Conservation (phyloP, 2,888 invertebrate species). For the Smittia sp. region DNA sequence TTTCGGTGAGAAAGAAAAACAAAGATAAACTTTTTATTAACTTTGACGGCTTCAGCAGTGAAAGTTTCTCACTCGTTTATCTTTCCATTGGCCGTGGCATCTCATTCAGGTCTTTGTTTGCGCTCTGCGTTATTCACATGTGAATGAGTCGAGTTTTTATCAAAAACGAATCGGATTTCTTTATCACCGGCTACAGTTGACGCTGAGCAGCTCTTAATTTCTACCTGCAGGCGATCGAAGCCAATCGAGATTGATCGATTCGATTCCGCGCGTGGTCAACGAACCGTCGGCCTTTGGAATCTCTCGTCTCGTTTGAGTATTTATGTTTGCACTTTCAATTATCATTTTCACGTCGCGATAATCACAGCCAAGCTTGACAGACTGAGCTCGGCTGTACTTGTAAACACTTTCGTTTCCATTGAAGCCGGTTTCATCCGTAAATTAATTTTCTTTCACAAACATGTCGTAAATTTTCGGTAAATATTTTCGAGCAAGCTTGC, state of each 20-base stretch:
- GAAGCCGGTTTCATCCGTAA: too few species aligned
- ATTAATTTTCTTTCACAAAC: too few species aligned
- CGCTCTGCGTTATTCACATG: neutral
- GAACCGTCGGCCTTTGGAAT: neutral
- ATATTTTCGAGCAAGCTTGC: too few species aligned
- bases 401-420: too few species aligned
- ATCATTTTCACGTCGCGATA: neutral
- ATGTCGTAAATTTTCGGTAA: too few species aligned
- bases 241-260: neutral
- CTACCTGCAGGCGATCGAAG: too few species aligned
- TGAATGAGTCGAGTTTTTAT: neutral
- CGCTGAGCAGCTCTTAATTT: neutral
- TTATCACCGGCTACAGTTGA: neutral
- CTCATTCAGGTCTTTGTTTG: neutral
- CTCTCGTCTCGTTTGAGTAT: neutral
- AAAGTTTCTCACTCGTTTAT: neutral
- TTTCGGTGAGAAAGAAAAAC: slow-evolving; percentile 2
- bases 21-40: too few species aligned
- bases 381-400: neutral
- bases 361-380: too few species aligned
- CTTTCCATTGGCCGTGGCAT: neutral
- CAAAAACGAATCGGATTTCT: too few species aligned
- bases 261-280: neutral
- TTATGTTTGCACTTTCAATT: slow-evolving; percentile 11
- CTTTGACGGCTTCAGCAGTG: neutral